These are phyloP conservation scores for Notarius lentiginosus DNA, from an alignment of 2,113 vertebrate species.

Conservation along the genomic window DNA sequence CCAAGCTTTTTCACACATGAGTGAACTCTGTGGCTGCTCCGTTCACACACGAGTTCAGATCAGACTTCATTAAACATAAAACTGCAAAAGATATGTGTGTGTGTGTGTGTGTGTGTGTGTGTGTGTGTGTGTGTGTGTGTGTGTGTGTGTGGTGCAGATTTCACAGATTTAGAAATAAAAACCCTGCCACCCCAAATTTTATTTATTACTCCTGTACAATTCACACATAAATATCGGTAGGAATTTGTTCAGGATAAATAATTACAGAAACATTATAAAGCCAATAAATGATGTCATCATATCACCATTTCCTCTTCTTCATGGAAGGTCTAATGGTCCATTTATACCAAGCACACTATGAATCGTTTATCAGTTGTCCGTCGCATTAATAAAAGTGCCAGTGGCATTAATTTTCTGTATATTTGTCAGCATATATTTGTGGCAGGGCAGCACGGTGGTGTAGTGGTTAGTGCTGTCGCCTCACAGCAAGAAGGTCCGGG, in stretches of 20 bases:
- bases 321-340: neutral
- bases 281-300: neutral
- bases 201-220: neutral
- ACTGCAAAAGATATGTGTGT: neutral
- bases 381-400: no score
- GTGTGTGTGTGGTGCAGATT: neutral
- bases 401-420: neutral
- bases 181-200: neutral
- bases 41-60: constrained; percentile 22
- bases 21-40: constrained; percentile 14
- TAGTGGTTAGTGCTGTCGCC: no score
- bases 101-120: neutral
- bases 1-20: constrained; percentile 39
- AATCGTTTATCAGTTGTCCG: neutral
- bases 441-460: no score
- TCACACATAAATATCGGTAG: no score
- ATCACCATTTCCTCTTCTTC: neutral
- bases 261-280: neutral
- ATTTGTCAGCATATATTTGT: neutral
- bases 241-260: neutral
- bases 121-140: no score
- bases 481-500: no score
- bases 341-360: neutral
- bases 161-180: neutral
- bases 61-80: neutral